Conservation (phyloP, 2,888 invertebrate genomes). For the Phaonia tiefii region DNA sequence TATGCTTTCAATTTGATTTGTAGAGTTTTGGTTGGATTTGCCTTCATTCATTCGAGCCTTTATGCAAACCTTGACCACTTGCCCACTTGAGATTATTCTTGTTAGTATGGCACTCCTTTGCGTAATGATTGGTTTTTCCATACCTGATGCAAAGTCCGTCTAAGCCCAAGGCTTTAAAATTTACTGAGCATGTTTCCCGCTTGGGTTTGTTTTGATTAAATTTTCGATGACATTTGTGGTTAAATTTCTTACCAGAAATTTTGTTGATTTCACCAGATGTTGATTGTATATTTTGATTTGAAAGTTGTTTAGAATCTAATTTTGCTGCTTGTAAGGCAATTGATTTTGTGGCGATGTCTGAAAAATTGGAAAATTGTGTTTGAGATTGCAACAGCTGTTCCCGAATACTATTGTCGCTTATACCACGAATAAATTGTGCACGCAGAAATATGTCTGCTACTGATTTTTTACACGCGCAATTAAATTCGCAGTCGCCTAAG, state of each 20-base stretch:
- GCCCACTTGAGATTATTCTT: conserved; percentile 11
- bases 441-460: conserved; percentile 46
- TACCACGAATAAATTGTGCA: conserved; percentile 51
- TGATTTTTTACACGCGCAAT: conserved; percentile 44
- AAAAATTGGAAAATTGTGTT: conserved; percentile 24
- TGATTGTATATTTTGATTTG: background rate
- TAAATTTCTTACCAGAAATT: background rate
- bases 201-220: background rate
- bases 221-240: background rate
- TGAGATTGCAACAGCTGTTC: conserved; percentile 30
- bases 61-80: conserved; percentile 17
- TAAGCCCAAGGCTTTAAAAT: conserved; percentile 1
- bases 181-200: background rate
- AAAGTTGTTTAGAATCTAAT: conserved; percentile 2
- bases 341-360: background rate
- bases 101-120: conserved; percentile 8
- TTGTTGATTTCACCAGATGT: background rate
- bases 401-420: conserved; percentile 38
- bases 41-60: background rate
- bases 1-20: conserved; percentile 16
- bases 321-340: background rate
- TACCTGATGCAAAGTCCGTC: conserved; percentile 32
- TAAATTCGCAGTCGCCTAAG: conserved; percentile 51
- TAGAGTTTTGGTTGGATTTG: background rate
- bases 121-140: conserved; percentile 20